phyloP scores from a whole-genome alignment of 2,888 invertebrate genomes.

The Thereva unica region DNA sequence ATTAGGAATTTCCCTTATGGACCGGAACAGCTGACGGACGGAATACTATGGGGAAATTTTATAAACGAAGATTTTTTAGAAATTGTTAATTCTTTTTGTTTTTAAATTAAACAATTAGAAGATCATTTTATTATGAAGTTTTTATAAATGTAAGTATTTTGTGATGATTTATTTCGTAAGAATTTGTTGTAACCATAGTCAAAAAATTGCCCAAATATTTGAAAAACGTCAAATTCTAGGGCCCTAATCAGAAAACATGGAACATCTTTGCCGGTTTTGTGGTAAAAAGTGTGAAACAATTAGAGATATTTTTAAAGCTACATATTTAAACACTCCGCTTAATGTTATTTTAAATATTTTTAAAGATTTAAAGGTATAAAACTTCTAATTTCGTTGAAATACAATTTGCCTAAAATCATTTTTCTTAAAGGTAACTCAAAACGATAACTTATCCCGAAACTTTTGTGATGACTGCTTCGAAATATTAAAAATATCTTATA shows the following conservation, averaged over 20 bases:
- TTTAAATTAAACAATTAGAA: too few species aligned
- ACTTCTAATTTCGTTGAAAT: background rate
- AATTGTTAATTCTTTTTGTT: too few species aligned
- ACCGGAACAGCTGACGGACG: too few species aligned
- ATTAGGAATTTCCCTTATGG: too few species aligned
- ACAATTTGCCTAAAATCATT: background rate
- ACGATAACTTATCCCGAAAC: slow-evolving; percentile 7
- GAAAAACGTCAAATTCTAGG: slow-evolving; percentile 1
- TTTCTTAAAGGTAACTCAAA: background rate
- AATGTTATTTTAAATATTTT: slow-evolving; percentile 21
- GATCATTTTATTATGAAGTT: too few species aligned
- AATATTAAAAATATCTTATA: background rate
- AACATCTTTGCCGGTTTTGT: slow-evolving; percentile 15
- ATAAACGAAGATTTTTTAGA: too few species aligned
- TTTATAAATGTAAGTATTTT: too few species aligned
- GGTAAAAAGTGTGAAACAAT: background rate
- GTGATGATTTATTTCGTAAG: too few species aligned
- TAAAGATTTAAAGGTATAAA: slow-evolving; percentile 7
- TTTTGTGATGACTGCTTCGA: slow-evolving; percentile 10
- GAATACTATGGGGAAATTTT: too few species aligned
- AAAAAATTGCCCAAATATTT: background rate
- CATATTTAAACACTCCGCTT: background rate
- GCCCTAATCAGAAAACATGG: slow-evolving; percentile 2
- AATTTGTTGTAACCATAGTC: background rate
- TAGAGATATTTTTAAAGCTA: slow-evolving; percentile 1